These are phyloP conservation scores for Mustela nigripes DNA, from an alignment of 2,113 vertebrate species.

Conservation along the genomic window DNA sequence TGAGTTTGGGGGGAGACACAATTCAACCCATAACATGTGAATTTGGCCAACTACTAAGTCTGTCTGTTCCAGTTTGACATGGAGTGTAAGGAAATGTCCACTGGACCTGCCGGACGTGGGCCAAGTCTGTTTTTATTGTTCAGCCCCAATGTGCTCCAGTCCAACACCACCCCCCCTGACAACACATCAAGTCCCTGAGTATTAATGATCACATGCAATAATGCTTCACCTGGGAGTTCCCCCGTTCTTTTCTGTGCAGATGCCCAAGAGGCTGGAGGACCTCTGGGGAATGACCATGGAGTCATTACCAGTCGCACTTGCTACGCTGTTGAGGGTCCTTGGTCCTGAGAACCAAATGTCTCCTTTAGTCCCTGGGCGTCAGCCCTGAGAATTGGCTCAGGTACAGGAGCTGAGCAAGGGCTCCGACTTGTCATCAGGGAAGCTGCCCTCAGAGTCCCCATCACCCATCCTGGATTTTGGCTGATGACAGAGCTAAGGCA, in stretches of 20 bases:
- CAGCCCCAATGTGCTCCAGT: not conserved
- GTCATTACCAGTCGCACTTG: not conserved
- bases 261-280: too few relatives aligned
- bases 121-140: not conserved
- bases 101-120: not conserved
- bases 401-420: not conserved
- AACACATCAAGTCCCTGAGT: not conserved
- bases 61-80: not conserved
- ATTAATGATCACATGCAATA: too few relatives aligned
- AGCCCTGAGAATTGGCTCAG: not conserved
- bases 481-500: not conserved
- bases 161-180: too few relatives aligned
- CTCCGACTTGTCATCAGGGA: not conserved
- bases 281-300: fast-evolving
- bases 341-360: not conserved
- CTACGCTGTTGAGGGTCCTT: not conserved
- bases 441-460: too few relatives aligned
- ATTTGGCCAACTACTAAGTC: not conserved
- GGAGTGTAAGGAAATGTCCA: fast-evolving
- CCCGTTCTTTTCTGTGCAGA: not conserved
- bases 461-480: not conserved
- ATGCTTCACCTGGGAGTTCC: not conserved
- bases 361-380: not conserved
- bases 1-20: not conserved
- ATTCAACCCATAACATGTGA: not conserved